Evolutionary conservation across 2,113 vertebrate genomes (phyloP), one percentile per base, ranked within the genome.

Genomic region (Grammomys surdaster): DNA sequence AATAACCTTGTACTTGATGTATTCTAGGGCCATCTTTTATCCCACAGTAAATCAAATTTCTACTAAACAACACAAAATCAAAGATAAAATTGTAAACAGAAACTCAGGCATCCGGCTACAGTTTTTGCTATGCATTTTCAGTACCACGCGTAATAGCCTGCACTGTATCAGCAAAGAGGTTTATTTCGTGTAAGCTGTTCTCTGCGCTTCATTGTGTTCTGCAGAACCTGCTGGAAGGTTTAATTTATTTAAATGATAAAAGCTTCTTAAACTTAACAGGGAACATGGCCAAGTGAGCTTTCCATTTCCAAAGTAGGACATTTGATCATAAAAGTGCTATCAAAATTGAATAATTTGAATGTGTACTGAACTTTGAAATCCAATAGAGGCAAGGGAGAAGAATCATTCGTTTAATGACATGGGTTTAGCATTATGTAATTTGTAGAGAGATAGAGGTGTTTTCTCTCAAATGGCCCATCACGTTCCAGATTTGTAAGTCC

Each of bases 211-310:
- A 96, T 95, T 98, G 92, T 91, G 80, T 84, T 95, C 54, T 93
- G 81, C 3, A 22, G 86, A 97, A 94, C 87, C 95, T 95, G 89
- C 95, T 96, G 86, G 95, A 97, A 97, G 92, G 92, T 93, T 96
- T 97, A 98, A 97, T 98, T 97, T 97, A 98, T 97, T 98, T 97
- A 97, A 98, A 97, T 97, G 97, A 97, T 97, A 97, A 98, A 98
- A 98, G 96, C 97, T 97, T 96, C 97, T 97, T 97, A 97, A 97
- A 97, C 88, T 86, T 97, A 96, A 97, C 60, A 91, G 96, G 96
- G 97, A 97, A 92, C 67, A 95, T 84, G 69, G 93, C 90, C 88
- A 95, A 82, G 77, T 65, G 95, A 96, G 96, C 91, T 33, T 11
- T 91, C 95, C 95, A 95, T 69, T 90, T 95, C 73, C 48, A 76